Percentiles rank a stretch among this genome's conserved stretches.
Evolutionary conservation across 2,797 vertebrate genomes (phyloP).

Genomic region (Picus viridis): DNA sequence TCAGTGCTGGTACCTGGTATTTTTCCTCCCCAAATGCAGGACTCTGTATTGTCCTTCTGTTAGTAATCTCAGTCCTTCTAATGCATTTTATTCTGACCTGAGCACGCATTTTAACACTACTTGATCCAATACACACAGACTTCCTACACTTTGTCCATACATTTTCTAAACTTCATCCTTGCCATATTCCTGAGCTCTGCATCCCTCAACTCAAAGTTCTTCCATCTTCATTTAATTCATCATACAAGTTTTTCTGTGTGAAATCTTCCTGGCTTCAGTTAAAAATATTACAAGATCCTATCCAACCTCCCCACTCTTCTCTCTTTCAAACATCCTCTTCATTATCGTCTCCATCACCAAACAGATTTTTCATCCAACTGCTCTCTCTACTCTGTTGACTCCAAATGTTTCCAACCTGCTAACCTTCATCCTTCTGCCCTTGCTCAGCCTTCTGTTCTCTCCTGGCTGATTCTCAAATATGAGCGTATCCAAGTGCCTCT

Average conservation of each 20-base stretch:
- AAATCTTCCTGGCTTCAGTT: constrained; percentile 19
- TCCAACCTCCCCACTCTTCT: neutral
- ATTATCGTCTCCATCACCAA: constrained; percentile 58
- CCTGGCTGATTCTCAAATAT: constrained; percentile 61
- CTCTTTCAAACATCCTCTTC: constrained; percentile 50
- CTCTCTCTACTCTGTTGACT: constrained; percentile 66
- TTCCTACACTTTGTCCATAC: neutral
- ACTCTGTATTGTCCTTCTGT: neutral
- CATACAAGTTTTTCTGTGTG: neutral
- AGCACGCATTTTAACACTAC: neutral
- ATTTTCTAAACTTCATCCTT: neutral
- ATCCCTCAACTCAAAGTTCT: neutral
- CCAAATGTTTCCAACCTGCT: constrained; percentile 69
- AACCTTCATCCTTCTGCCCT: constrained; percentile 69
- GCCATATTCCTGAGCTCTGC: neutral
- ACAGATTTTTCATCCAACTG: constrained; percentile 71
- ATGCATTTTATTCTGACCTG: neutral
- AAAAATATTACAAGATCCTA: constrained; percentile 23
- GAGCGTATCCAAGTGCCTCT: constrained; percentile 27
- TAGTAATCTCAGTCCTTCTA: neutral
- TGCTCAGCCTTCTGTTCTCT: constrained; percentile 68
- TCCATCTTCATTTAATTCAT: neutral
- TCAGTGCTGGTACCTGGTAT: too few relatives aligned
- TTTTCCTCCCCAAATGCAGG: too few relatives aligned
- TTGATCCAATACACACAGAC: neutral